These are phyloP conservation scores for Osmerus mordax DNA, from an alignment of 2,113 vertebrate species.

Conservation along the genomic window DNA sequence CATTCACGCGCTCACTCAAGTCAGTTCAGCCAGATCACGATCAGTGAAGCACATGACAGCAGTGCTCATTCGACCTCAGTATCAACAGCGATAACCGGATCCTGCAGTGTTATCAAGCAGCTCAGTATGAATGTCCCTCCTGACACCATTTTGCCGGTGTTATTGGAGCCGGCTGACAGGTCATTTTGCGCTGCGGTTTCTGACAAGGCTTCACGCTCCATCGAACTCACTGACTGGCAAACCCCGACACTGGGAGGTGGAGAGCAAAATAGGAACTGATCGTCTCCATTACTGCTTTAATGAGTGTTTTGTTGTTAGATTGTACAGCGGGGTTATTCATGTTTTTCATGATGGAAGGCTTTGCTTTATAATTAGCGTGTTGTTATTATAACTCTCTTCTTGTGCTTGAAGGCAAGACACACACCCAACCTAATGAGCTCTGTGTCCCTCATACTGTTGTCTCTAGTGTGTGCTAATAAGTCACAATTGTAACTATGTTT, in stretches of 20 bases:
- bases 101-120: background rate
- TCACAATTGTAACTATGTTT: too few relatives aligned
- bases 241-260: background rate
- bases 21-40: too few relatives aligned
- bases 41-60: too few relatives aligned
- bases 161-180: background rate
- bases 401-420: background rate
- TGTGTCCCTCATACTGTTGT: too few relatives aligned
- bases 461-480: too few relatives aligned
- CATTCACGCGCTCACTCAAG: too few relatives aligned
- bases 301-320: background rate
- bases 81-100: background rate
- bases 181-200: background rate
- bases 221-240: conserved; percentile 1
- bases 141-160: background rate
- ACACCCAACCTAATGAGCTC: background rate
- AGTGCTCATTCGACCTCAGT: too few relatives aligned
- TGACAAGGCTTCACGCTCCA: background rate
- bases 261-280: background rate
- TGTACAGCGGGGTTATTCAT: too few relatives aligned
- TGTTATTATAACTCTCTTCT: background rate
- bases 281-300: background rate
- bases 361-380: too few relatives aligned
- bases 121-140: background rate
- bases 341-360: too few relatives aligned